Evolutionary conservation across 2,797 vertebrate genomes (phyloP), one percentile per base, ranked within the genome.

Genomic region (Darevskia mixta): DNA sequence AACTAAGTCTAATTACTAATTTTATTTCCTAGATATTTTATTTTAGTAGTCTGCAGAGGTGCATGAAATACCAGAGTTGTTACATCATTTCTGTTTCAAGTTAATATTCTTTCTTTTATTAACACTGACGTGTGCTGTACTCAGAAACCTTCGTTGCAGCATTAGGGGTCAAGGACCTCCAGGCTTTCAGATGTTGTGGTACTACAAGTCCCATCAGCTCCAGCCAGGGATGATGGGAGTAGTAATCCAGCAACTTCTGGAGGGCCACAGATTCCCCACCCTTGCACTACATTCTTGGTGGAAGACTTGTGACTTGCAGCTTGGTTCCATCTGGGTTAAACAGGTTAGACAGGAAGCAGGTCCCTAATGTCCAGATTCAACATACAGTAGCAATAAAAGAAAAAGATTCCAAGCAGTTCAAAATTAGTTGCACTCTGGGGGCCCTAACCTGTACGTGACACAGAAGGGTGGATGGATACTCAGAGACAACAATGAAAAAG

Each of bases 401-500:
- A 45, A 84, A 64, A 86, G 38, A 79, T 27, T 55, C 35, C 87
- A 3, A 41, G 69, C 35, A 91, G 67, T 43, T n/a, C 90, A 32
- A 79, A 91, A 32, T 0, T 6, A 5, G 55, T 7, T 32, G 67
- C 8, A 1, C 1, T 90, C 35, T 6, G 73, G 86, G 0, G 67
- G 43, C 23, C 87, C 10, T 69, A 64, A 3, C 69, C 41, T 83
- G 80, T 29, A 78, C 90, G 69, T 78, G 55, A 49, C 3, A 87
- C 35, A 27, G 61, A 6, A 71, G 38, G 11, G 49, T 75, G 17
- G 81, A 6, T 58, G 17, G 81, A 6, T 58, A 23, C 29, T 20
- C 15, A 75, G 82, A 92, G 4, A 29, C 1, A 83, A n/a, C 69
- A 66, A 64, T 87, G 73, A 49, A 41, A 72, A 92, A 64, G 66